Conservation (phyloP, 2,888 invertebrate genomes). For the Heteromurus nitidus region DNA sequence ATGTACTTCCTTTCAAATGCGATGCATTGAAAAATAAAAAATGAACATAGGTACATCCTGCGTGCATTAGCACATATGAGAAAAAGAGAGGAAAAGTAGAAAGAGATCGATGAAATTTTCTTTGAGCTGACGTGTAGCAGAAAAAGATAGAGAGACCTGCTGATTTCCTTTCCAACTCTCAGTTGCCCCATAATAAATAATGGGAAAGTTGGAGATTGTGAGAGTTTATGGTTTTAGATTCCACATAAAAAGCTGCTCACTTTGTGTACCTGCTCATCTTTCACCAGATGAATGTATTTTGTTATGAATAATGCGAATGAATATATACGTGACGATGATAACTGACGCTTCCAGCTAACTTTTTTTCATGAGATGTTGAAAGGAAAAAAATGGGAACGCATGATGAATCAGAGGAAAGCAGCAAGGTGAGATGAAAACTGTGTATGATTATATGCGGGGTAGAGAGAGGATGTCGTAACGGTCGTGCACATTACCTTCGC, state of each 20-base stretch:
- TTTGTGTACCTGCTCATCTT: conserved; percentile 38
- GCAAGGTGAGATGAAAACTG: not conserved
- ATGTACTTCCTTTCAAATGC: too few relatives aligned
- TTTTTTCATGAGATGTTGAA: not conserved
- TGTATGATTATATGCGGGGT: too few relatives aligned
- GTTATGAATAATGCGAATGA: conserved; percentile 7
- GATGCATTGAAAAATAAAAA: conserved; percentile 33
- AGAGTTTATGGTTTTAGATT: conserved; percentile 34
- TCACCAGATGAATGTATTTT: conserved; percentile 17
- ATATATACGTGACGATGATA: conserved; percentile 17
- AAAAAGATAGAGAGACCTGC: conserved; percentile 28
- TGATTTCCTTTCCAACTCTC: conserved; percentile 54
- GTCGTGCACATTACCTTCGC: not conserved
- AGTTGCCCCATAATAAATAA: conserved; percentile 62
- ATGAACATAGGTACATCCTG: conserved; percentile 3
- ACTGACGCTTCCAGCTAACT: not conserved
- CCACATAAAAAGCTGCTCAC: conserved; percentile 28
- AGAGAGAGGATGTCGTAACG: not conserved
- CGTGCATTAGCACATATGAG: not conserved
- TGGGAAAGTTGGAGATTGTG: conserved; percentile 43
- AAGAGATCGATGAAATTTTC: conserved; percentile 60
- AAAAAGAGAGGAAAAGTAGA: conserved; percentile 40
- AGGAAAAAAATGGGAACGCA: not conserved
- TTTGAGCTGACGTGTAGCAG: conserved; percentile 54
- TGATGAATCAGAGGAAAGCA: not conserved